Evolutionary conservation across 64 coral and sea anemone genomes (phyloP).

Genomic region (Actinia tenebrosa): DNA sequence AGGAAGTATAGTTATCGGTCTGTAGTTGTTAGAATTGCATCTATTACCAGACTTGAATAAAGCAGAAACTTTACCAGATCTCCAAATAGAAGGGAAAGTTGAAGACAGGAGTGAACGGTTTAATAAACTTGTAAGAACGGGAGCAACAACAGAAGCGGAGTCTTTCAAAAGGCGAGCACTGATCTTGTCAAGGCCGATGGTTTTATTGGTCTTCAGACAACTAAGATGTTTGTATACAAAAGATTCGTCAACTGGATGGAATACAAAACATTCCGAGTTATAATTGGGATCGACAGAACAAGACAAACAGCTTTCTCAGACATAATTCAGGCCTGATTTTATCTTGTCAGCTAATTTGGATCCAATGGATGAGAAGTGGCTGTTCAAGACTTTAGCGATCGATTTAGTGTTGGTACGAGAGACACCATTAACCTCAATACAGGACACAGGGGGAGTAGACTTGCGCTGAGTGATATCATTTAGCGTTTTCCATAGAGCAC

Average conservation of each 20-base stretch:
- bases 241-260: not conserved
- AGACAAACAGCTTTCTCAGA: not conserved
- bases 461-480: conserved; percentile 56
- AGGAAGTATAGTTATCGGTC: conserved; percentile 9
- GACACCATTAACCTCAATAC: conserved; percentile 35
- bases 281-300: conserved; percentile 13
- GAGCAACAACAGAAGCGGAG: conserved; percentile 42
- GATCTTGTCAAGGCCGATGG: conserved; percentile 42
- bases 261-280: not conserved
- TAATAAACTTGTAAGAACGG: conserved; percentile 40
- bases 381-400: conserved; percentile 34
- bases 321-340: not conserved
- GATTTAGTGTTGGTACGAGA: conserved; percentile 34
- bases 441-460: conserved; percentile 22
- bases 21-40: conserved; percentile 33
- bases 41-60: conserved; percentile 56
- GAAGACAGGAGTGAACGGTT: not conserved
- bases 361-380: conserved; percentile 57
- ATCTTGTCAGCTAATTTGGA: conserved; percentile 48
- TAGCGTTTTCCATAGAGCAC: conserved; percentile 39
- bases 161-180: conserved; percentile 60
- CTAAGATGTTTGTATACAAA: conserved; percentile 27
- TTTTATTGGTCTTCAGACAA: conserved; percentile 50
- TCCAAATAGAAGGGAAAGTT: conserved; percentile 45
- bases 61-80: conserved; percentile 48